A percentile compares a stretch with the other conserved stretches of the same genome.
Conservation (phyloP, 2,888 invertebrate genomes). For the Deroplatys truncata region DNA sequence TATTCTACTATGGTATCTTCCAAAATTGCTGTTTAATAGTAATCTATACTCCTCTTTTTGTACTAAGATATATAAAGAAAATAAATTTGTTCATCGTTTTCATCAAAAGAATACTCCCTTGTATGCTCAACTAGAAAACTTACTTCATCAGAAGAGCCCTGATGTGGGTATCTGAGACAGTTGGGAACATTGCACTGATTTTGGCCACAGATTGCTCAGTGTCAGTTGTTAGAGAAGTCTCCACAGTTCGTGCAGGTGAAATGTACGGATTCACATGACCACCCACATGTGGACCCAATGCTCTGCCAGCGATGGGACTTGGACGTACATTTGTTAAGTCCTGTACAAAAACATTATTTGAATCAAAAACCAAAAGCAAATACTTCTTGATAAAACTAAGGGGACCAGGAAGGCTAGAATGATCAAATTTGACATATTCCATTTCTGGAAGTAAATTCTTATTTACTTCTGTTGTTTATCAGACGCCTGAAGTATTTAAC, state of each 20-base stretch:
- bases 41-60: too few species aligned
- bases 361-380: constrained; percentile 35
- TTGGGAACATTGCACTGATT: constrained; percentile 85
- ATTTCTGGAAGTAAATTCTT: too few species aligned
- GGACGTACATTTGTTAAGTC: constrained; percentile 45
- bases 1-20: too few species aligned
- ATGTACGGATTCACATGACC: constrained; percentile 30
- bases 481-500: too few species aligned
- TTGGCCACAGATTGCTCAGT: constrained; percentile 72
- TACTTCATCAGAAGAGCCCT: constrained; percentile 83
- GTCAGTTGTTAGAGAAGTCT: constrained; percentile 61
- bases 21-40: too few species aligned
- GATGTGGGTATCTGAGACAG: constrained; percentile 84
- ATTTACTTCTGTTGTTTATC: too few species aligned
- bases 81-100: too few species aligned
- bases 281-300: constrained; percentile 47
- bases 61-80: too few species aligned
- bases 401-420: too few species aligned
- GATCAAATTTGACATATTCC: too few species aligned
- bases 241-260: constrained; percentile 46
- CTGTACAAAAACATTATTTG: constrained; percentile 46
- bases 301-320: constrained; percentile 50
- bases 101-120: too few species aligned
- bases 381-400: too few species aligned
- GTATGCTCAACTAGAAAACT: constrained; percentile 43